These are phyloP conservation scores for Lysiphlebus fabarum DNA, from an alignment of 1,140 invertebrate species.

Conservation along the genomic window DNA sequence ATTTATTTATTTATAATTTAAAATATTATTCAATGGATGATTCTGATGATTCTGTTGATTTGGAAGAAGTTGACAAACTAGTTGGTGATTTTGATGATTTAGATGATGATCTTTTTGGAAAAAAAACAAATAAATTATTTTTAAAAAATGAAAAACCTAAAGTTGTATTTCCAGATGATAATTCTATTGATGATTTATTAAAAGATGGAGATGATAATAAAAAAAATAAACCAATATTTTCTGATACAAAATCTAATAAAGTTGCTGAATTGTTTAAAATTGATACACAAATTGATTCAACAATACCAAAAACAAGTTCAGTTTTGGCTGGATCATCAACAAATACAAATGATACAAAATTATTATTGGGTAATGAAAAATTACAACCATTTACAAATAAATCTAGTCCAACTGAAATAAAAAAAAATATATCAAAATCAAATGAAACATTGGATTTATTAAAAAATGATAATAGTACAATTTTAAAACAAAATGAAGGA, in stretches of 20 bases:
- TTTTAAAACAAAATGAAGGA: constrained; percentile 25
- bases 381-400: no score
- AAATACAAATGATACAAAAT: no score
- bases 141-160: constrained; percentile 13
- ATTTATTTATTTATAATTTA: background rate
- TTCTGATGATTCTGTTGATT: constrained; percentile 23
- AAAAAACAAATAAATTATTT: constrained; percentile 4
- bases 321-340: no score
- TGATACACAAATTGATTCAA: background rate
- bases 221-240: constrained; percentile 22
- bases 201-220: constrained; percentile 32
- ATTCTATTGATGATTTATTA: constrained; percentile 34
- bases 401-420: no score
- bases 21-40: constrained; percentile 14
- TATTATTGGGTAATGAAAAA: no score
- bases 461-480: constrained; percentile 1
- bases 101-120: constrained; percentile 27
- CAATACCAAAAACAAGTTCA: no score
- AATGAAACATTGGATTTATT: background rate
- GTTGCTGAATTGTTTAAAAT: constrained; percentile 13
- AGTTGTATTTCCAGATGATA: constrained; percentile 37
- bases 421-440: background rate
- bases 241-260: constrained; percentile 9
- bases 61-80: constrained; percentile 23
- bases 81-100: constrained; percentile 30